phyloP scores from a whole-genome alignment of 2,797 vertebrate genomes.

The Pseudochirops corinnae region DNA sequence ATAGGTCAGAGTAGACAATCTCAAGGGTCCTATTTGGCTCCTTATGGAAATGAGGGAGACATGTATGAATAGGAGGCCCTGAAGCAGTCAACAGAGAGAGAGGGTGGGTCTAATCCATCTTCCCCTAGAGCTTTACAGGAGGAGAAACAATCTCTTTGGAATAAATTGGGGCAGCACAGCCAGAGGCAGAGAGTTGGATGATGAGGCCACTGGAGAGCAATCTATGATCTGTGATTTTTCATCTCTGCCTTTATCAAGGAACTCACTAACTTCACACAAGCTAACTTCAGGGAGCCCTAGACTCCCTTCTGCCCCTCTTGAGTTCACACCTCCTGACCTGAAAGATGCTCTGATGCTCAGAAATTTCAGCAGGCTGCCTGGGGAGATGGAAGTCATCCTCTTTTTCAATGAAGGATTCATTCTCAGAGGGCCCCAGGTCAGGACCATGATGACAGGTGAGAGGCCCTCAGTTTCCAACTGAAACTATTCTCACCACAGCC shows the following conservation, averaged over 20 bases:
- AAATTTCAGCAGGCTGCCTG: neutral
- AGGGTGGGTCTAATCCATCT: neutral
- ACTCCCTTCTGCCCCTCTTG: rapidly evolving
- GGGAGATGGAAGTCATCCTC: neutral
- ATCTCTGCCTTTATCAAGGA: neutral
- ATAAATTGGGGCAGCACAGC: neutral
- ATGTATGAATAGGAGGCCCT: neutral
- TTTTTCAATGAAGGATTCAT: neutral
- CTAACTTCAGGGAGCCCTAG: neutral
- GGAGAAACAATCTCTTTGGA: neutral
- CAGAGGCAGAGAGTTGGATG: neutral
- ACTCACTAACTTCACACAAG: neutral
- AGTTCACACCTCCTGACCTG: rapidly evolving
- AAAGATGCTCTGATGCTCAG: neutral
- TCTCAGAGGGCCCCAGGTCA: neutral
- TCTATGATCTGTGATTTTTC: neutral
- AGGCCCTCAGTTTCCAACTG: neutral
- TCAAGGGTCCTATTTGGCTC: neutral
- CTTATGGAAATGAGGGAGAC: neutral
- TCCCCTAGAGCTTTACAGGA: neutral
- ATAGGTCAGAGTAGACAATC: neutral
- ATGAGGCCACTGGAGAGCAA: neutral
- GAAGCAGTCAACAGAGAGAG: neutral
- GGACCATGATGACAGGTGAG: neutral
- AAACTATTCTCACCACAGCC: neutral